A percentile compares a stretch with the other conserved stretches of the same genome.
Conservation (phyloP, 2,113 vertebrate species). For the Morone chrysops region DNA sequence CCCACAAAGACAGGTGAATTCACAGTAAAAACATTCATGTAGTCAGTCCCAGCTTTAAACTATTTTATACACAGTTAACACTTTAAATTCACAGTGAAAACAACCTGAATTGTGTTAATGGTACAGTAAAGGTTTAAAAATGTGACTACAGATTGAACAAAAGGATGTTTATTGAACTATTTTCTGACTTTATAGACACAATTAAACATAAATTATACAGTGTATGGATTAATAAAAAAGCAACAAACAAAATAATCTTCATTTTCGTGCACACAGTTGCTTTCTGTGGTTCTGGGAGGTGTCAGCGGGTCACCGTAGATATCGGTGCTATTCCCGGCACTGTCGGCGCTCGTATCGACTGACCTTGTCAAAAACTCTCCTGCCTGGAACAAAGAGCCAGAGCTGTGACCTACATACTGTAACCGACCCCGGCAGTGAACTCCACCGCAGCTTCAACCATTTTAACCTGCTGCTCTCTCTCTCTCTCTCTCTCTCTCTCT, state of each 20-base stretch:
- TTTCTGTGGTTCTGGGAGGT: background rate
- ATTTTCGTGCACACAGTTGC: too few relatives aligned
- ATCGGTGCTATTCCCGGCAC: background rate
- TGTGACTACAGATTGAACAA: too few relatives aligned
- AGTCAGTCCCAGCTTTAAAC: background rate
- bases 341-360: background rate
- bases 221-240: too few relatives aligned
- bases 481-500: slow-evolving; percentile 1
- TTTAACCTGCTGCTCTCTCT: slow-evolving; percentile 1
- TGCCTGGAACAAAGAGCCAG: slow-evolving; percentile 10
- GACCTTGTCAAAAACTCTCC: background rate
- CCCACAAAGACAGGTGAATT: slow-evolving; percentile 85
- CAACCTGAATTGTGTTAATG: too few relatives aligned
- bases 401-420: slow-evolving; percentile 13
- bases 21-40: too few relatives aligned
- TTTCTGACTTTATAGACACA: too few relatives aligned
- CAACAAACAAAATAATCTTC: too few relatives aligned
- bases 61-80: too few relatives aligned
- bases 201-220: too few relatives aligned
- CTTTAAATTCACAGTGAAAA: too few relatives aligned
- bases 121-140: too few relatives aligned
- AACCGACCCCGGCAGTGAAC: background rate
- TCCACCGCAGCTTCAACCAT: background rate
- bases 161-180: too few relatives aligned
- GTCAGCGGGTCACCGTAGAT: background rate